Percentiles rank a stretch among this genome's conserved stretches.
These are phyloP conservation scores for Danaus chrysippus DNA, from an alignment of 2,888 invertebrate genomes.

Conservation along the genomic window DNA sequence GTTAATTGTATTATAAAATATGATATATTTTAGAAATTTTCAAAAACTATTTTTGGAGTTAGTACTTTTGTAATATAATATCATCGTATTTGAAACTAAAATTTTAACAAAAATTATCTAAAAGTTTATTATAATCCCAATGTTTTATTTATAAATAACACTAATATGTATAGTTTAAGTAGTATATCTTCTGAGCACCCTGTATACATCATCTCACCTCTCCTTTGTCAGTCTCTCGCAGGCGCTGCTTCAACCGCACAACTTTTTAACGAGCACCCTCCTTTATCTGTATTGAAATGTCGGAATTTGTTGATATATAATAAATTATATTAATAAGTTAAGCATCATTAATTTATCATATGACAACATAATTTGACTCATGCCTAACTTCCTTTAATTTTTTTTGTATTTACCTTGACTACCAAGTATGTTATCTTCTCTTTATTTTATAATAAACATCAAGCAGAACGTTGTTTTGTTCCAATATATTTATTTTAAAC, in stretches of 20 bases:
- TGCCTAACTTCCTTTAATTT: too few relatives aligned
- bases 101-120: too few relatives aligned
- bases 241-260: conserved; percentile 42
- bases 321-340: background rate
- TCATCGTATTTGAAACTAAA: too few relatives aligned
- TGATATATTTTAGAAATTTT: background rate
- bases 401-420: too few relatives aligned
- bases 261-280: conserved; percentile 58
- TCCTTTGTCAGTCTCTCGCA: conserved; percentile 41
- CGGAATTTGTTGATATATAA: conserved; percentile 10
- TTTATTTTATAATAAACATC: background rate
- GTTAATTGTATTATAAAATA: background rate
- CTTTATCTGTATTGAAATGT: conserved; percentile 44
- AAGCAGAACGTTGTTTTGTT: background rate
- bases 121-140: too few relatives aligned
- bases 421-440: too few relatives aligned
- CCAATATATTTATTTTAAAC: conserved; percentile 7
- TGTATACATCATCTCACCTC: conserved; percentile 44
- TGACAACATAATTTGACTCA: background rate
- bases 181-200: conserved; percentile 25
- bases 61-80: too few relatives aligned
- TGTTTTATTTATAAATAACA: too few relatives aligned
- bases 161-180: too few relatives aligned
- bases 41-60: background rate
- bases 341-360: background rate